These are phyloP conservation scores for Arctia plantaginis DNA, from an alignment of 2,888 invertebrate genomes.

Conservation along the genomic window DNA sequence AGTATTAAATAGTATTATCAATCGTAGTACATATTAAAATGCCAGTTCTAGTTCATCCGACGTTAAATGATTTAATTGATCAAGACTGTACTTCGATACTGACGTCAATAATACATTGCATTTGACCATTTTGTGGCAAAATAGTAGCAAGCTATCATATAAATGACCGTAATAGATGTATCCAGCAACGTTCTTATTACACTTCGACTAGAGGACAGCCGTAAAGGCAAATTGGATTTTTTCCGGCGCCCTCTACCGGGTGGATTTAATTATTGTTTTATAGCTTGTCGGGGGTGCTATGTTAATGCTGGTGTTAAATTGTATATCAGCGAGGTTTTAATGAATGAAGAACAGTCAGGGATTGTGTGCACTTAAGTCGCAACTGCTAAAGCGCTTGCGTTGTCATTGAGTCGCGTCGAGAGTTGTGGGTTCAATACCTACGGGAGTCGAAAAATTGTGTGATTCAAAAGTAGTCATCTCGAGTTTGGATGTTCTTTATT, in stretches of 20 bases:
- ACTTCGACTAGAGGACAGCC: constrained; percentile 58
- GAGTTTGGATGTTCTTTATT: too few species aligned
- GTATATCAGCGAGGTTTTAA: constrained; percentile 32
- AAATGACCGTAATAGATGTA: background rate
- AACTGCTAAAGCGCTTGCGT: background rate
- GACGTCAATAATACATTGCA: background rate
- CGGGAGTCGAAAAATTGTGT: too few species aligned
- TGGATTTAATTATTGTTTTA: constrained; percentile 82
- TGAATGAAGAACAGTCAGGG: constrained; percentile 24
- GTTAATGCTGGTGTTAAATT: constrained; percentile 60
- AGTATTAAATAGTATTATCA: background rate
- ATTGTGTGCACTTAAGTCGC: background rate
- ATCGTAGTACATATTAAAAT: background rate
- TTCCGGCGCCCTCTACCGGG: constrained; percentile 63
- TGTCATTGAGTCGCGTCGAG: background rate
- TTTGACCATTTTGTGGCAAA: background rate
- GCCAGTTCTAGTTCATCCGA: too few species aligned
- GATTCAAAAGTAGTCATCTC: too few species aligned
- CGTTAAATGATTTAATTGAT: too few species aligned
- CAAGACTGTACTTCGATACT: background rate
- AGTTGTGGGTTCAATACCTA: too few species aligned
- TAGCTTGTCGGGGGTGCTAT: constrained; percentile 67
- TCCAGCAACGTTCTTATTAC: constrained; percentile 27
- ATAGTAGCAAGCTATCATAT: background rate
- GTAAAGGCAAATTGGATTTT: constrained; percentile 83